Conservation (phyloP, 2,797 vertebrate genomes). For the Esox masquinongy region DNA sequence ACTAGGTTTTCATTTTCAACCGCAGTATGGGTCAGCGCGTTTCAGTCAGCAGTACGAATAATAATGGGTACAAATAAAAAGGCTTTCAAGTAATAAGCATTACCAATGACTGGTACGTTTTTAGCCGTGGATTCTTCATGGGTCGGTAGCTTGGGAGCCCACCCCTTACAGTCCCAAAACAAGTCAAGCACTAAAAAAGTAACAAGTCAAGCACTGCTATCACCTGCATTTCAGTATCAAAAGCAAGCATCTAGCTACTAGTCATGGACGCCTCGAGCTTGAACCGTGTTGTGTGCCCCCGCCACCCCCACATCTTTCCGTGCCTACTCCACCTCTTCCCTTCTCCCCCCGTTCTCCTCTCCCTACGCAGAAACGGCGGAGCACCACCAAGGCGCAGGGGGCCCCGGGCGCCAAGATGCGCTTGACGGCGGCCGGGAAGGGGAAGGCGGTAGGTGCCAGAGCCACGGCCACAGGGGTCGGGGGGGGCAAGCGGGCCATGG, state of each 20-base stretch:
- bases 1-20: too few relatives aligned
- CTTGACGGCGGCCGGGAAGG: slow-evolving; percentile 65
- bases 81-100: too few relatives aligned
- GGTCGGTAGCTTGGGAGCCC: too few relatives aligned
- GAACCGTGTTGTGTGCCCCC: slow-evolving; percentile 21
- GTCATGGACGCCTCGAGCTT: slow-evolving; percentile 39
- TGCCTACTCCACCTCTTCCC: not conserved
- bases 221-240: not conserved
- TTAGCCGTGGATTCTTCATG: too few relatives aligned
- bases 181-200: too few relatives aligned
- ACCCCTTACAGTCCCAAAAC: too few relatives aligned
- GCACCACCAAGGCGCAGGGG: slow-evolving; percentile 66
- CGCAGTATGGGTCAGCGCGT: too few relatives aligned
- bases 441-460: slow-evolving; percentile 66
- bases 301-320: not conserved
- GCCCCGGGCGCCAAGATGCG: slow-evolving; percentile 68
- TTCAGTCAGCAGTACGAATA: too few relatives aligned
- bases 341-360: not conserved
- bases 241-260: not conserved
- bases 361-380: slow-evolving; percentile 72
- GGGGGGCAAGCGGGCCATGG: slow-evolving; percentile 76
- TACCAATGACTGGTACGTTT: too few relatives aligned
- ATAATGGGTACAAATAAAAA: too few relatives aligned
- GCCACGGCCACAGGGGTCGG: slow-evolving; percentile 54
- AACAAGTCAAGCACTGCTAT: too few relatives aligned